phyloP scores from a whole-genome alignment of 2,113 vertebrate species.

The Coptodon bakossiorum region DNA sequence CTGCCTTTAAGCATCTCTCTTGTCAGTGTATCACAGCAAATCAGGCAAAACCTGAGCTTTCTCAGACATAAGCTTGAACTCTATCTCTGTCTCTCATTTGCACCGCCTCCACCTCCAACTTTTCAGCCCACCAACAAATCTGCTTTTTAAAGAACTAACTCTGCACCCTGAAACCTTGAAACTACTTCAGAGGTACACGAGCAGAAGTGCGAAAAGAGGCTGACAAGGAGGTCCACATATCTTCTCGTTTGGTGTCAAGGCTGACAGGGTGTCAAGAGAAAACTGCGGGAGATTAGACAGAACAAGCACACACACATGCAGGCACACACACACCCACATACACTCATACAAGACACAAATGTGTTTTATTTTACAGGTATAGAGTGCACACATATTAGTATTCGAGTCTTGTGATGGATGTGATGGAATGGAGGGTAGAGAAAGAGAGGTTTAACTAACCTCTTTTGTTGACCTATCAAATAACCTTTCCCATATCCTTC shows the following conservation, averaged over 20 bases:
- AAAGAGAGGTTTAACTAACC: background rate
- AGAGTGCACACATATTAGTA: background rate
- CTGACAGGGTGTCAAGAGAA: conserved; percentile 36
- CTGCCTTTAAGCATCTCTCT: background rate
- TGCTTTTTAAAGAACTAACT: conserved; percentile 9
- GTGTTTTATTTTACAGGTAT: background rate
- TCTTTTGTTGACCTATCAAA: conserved; percentile 22
- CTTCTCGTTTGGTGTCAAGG: conserved; percentile 15
- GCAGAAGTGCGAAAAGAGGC: background rate
- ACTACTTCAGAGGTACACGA: conserved; percentile 2
- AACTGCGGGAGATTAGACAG: conserved; percentile 17
- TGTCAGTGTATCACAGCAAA: conserved; percentile 1
- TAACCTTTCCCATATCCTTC: conserved; percentile 18
- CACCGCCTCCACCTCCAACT: background rate
- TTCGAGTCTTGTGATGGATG: background rate
- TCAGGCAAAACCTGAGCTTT: background rate
- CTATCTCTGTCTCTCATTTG: background rate
- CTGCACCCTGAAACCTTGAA: conserved; percentile 2
- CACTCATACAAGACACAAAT: background rate
- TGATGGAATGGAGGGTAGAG: background rate
- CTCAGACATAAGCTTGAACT: background rate
- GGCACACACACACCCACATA: background rate
- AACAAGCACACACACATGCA: conserved; percentile 4
- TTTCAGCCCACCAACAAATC: conserved; percentile 1
- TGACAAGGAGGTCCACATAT: conserved; percentile 35